These are phyloP conservation scores for Trichopria drosophilae DNA, from an alignment of 2,888 invertebrate species.

Conservation along the genomic window DNA sequence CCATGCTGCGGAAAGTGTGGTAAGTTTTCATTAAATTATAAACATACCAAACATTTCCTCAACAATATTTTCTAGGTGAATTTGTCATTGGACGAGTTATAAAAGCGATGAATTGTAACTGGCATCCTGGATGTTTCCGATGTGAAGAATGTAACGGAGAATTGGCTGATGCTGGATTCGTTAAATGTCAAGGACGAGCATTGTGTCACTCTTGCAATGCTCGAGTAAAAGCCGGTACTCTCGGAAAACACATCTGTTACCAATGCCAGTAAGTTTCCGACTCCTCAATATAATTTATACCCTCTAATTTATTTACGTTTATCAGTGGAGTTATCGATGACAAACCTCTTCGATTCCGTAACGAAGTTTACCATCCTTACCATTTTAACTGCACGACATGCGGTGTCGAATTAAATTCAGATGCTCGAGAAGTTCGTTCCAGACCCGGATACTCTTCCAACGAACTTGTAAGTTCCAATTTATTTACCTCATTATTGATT, in stretches of 20 bases:
- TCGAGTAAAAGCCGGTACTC: constrained; percentile 89
- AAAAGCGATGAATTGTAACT: constrained; percentile 98
- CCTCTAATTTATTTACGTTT: too few relatives aligned
- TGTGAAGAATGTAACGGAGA: constrained; percentile 92
- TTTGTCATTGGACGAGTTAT: constrained; percentile 99
- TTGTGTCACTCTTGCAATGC: constrained; percentile 97
- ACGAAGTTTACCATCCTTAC: constrained; percentile 98
- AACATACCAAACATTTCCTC: too few relatives aligned
- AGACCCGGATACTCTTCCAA: constrained; percentile 87
- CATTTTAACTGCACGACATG: constrained; percentile 97
- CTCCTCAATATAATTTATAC: too few relatives aligned
- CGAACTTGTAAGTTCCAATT: constrained; percentile 69
- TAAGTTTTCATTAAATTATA: constrained; percentile 54
- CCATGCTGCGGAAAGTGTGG: constrained; percentile 83
- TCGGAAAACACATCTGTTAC: constrained; percentile 96
- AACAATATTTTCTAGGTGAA: constrained; percentile 68
- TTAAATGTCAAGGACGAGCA: constrained; percentile 82
- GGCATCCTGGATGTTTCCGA: constrained; percentile 98
- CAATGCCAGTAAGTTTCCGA: constrained; percentile 95
- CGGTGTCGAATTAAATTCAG: constrained; percentile 89
- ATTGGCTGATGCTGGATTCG: constrained; percentile 95
- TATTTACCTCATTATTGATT: too few relatives aligned
- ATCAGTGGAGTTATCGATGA: constrained; percentile 86
- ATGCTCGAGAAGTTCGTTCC: constrained; percentile 93
- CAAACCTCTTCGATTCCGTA: constrained; percentile 86